phyloP scores from a whole-genome alignment of 1,140 invertebrate species.

The Leptinotarsa texana region DNA sequence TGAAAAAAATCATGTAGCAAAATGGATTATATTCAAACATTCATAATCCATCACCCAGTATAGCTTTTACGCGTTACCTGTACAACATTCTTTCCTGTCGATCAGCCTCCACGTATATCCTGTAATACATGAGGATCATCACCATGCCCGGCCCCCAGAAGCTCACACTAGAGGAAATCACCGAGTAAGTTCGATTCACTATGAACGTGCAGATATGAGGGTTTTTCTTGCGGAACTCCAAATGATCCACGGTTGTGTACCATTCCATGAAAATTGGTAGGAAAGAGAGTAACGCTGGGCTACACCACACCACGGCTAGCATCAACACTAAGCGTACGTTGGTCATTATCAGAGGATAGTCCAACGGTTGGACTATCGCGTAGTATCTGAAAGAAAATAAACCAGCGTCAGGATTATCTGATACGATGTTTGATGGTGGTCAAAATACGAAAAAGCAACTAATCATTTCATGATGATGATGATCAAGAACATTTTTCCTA shows the following conservation, averaged over 20 bases:
- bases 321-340: slow-evolving; percentile 73
- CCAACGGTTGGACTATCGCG: slow-evolving; percentile 86
- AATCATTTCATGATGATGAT: too few species aligned
- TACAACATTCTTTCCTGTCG: slow-evolving; percentile 89
- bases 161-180: slow-evolving; percentile 89
- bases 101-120: slow-evolving; percentile 89
- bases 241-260: slow-evolving; percentile 85
- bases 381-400: slow-evolving; percentile 63
- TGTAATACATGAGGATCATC: slow-evolving; percentile 93
- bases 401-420: background rate
- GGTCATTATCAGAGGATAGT: slow-evolving; percentile 89
- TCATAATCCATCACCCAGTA: too few species aligned
- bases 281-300: slow-evolving; percentile 90
- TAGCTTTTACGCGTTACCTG: slow-evolving; percentile 61
- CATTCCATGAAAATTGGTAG: slow-evolving; percentile 93
- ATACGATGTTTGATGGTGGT: too few species aligned
- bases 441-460: background rate
- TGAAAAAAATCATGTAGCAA: too few species aligned
- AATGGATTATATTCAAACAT: too few species aligned
- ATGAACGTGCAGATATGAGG: slow-evolving; percentile 82
- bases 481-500: too few species aligned
- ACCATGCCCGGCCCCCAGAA: slow-evolving; percentile 95
- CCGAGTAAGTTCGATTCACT: slow-evolving; percentile 87
- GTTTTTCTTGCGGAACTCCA: slow-evolving; percentile 69
- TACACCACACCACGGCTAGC: slow-evolving; percentile 87